Base-by-base conservation (phyloP, 2,888 invertebrate species). In the Melieria picta region DNA sequence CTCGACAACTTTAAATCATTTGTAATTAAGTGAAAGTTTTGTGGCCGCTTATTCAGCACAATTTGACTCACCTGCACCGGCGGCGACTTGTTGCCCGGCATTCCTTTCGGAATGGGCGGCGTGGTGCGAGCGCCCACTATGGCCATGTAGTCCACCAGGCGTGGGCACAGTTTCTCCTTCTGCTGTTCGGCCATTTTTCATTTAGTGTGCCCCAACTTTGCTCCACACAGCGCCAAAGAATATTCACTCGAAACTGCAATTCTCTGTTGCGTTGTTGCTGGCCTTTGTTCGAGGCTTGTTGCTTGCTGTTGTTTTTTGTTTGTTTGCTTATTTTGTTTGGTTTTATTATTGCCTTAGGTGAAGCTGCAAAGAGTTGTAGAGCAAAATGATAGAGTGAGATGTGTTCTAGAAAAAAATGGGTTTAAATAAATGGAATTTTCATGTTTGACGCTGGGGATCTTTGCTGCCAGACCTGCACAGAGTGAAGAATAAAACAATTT, bases 111-210 rank as follows among this genome's bases (percentile, higher is more conserved):
- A 72, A 81, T 81, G 11, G 90, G 90, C 79, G 91, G 88, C 73
- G 87, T 90, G 77, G 95, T 93, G 78, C 94, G 90, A 47, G 95
- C 95, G 81, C 99, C 99, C 80, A 98, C 98, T 83, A 99, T 95
- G 80, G 98, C 95, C 85, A 99, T 90, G 88, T 99, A 99, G 90
- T 99, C 99, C 88, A 95, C 93, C 83, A 95, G 89, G 79, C 95
- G 92, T 83, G 95, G 95, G 86, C 95, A 95, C 81, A 95, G 87
- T 82, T 92, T 93, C 85, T 93, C 93, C 85, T 93, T 92, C 87
- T 94, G 94, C 79, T 90, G 89, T 83, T 92, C 92, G 63, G 87
- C 85, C 86, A 88, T 86, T 74, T 56, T 73, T 63, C 43, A 64
- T 66, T 72, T 69, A 65, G 65, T 69, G 48, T 1, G 3, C 30